Percentiles rank a stretch among this genome's conserved stretches.
Evolutionary conservation across 2,113 vertebrate genomes (phyloP).

Genomic region (Halichoerus grypus): DNA sequence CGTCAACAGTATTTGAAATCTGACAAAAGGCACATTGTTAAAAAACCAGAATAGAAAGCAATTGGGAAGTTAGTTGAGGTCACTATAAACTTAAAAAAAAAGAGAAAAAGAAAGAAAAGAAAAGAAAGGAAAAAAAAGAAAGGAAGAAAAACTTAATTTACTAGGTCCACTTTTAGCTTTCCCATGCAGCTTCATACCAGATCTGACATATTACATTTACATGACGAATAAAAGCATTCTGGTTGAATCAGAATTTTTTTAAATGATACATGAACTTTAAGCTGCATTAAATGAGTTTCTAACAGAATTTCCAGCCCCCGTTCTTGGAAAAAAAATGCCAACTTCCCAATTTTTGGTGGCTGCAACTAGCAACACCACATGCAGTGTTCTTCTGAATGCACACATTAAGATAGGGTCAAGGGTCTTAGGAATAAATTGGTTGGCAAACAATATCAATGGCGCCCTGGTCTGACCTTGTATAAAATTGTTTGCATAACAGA

Average conservation of each 20-base stretch:
- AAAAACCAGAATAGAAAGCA: conserved; percentile 27
- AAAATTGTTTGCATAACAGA: conserved; percentile 86
- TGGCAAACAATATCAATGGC: conserved; percentile 84
- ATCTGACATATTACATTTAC: conserved; percentile 31
- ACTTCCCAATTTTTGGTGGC: conserved; percentile 56
- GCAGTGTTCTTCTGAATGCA: conserved; percentile 71
- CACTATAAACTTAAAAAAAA: not conserved
- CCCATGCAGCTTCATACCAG: conserved; percentile 8
- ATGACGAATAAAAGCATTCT: conserved; percentile 61
- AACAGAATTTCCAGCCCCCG: conserved; percentile 44
- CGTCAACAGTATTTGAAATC: conserved; percentile 51
- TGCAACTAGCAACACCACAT: conserved; percentile 62
- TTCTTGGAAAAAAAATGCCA: not conserved
- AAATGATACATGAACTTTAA: conserved; percentile 69
- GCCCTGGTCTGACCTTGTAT: conserved; percentile 80
- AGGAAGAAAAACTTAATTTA: not conserved
- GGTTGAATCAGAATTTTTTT: conserved; percentile 55
- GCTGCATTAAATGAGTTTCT: conserved; percentile 57
- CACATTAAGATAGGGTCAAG: conserved; percentile 82
- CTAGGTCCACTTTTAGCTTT: conserved; percentile 27
- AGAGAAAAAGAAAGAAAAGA: not conserved
- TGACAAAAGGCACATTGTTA: conserved; percentile 36
- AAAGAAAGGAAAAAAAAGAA: not conserved
- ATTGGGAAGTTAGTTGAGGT: not conserved
- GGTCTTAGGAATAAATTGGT: conserved; percentile 85